These are phyloP conservation scores for Melanogrammus aeglefinus DNA, from an alignment of 2,797 vertebrate species.

Conservation along the genomic window DNA sequence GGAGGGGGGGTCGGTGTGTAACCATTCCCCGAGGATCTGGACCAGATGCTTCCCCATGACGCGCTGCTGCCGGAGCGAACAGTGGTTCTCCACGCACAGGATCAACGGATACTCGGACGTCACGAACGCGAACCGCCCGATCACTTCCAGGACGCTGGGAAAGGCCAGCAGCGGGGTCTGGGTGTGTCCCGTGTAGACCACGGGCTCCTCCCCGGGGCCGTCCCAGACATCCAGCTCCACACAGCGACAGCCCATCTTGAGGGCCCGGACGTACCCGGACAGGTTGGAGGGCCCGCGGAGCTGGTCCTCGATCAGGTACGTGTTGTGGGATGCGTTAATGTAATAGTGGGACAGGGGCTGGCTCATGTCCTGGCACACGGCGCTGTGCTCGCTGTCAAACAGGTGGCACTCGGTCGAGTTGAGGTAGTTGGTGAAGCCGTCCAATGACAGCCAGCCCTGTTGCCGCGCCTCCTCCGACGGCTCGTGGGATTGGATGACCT, in stretches of 20 bases:
- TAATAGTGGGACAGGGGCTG: constrained; percentile 93
- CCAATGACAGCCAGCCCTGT: constrained; percentile 86
- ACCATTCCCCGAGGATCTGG: constrained; percentile 80
- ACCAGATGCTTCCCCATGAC: constrained; percentile 83
- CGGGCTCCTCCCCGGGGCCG: constrained; percentile 82
- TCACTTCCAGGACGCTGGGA: constrained; percentile 84
- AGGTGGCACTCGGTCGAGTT: constrained; percentile 88
- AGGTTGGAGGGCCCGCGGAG: constrained; percentile 88
- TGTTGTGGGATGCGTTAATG: constrained; percentile 94
- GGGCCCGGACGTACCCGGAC: constrained; percentile 89
- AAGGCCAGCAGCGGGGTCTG: constrained; percentile 84
- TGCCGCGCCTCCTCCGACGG: constrained; percentile 85
- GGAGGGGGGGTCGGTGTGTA: constrained; percentile 76
- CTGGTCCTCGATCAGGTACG: constrained; percentile 94
- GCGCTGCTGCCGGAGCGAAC: constrained; percentile 84
- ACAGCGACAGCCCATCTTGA: constrained; percentile 92
- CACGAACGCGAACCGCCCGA: constrained; percentile 85
- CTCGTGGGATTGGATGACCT: constrained; percentile 86
- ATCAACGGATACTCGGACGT: constrained; percentile 90
- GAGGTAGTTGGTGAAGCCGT: constrained; percentile 93
- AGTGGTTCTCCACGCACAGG: constrained; percentile 91
- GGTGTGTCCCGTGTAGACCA: constrained; percentile 87
- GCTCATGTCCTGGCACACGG: constrained; percentile 90
- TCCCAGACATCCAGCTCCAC: constrained; percentile 93
- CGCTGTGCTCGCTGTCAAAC: constrained; percentile 86